These are phyloP conservation scores for Setophaga coronata DNA, from an alignment of 2,113 vertebrate genomes.

Conservation along the genomic window DNA sequence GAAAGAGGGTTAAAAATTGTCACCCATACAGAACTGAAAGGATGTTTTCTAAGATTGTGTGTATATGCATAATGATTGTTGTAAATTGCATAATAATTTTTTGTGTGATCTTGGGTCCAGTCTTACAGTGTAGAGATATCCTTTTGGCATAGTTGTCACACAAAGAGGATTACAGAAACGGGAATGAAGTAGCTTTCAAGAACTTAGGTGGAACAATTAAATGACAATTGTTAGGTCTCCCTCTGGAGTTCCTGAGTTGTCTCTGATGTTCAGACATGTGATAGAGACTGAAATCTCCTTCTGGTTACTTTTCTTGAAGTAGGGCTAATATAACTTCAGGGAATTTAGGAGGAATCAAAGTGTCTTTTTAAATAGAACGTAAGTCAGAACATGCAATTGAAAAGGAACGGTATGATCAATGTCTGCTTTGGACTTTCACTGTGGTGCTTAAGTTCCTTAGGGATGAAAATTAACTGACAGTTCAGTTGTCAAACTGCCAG, in stretches of 20 bases:
- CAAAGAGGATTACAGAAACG: neutral
- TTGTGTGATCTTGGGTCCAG: neutral
- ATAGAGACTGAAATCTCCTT: neutral
- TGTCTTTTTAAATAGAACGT: neutral
- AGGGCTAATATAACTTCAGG: neutral
- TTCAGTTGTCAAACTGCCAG: neutral
- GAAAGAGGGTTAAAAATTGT: neutral
- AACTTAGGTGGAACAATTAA: neutral
- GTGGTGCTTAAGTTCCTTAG: neutral
- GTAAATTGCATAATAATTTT: neutral
- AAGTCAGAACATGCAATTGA: neutral
- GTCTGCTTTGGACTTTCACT: neutral
- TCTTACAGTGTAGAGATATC: neutral
- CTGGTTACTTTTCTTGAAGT: neutral
- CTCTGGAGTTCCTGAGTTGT: neutral
- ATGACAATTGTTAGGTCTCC: neutral
- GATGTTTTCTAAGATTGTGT: neutral
- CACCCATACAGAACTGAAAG: neutral
- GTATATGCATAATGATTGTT: neutral
- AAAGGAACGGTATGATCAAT: neutral
- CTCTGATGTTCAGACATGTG: neutral
- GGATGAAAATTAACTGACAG: neutral
- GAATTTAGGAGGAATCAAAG: neutral
- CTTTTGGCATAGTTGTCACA: neutral
- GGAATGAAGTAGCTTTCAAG: neutral